phyloP scores from a whole-genome alignment of 2,113 vertebrate genomes.

The Turnix velox region DNA sequence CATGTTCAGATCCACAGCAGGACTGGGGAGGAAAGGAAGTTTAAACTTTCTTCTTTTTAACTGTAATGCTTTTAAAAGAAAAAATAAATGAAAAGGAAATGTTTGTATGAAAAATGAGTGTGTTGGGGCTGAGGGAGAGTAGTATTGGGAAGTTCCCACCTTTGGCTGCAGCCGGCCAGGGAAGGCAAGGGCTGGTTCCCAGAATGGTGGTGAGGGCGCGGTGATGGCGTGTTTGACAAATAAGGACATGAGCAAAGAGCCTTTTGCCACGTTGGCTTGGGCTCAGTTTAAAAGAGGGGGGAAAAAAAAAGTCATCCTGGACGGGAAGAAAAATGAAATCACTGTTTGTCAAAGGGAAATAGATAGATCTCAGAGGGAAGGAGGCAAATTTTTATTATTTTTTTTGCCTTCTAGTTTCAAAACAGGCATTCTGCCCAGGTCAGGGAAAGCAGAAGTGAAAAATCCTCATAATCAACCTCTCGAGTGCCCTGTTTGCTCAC shows the following conservation, averaged over 20 bases:
- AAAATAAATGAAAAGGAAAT: not conserved
- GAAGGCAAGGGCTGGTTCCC: constrained; percentile 10
- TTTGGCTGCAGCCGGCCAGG: not conserved
- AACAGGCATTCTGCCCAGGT: not conserved
- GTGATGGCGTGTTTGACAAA: constrained; percentile 59
- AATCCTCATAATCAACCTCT: not conserved
- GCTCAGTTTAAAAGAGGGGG: constrained; percentile 35
- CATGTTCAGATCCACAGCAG: not conserved
- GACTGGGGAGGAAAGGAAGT: not conserved
- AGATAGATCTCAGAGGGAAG: constrained; percentile 45
- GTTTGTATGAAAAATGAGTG: not conserved
- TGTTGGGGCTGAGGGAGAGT: not conserved
- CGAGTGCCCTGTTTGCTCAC: not conserved
- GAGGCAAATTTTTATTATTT: not conserved
- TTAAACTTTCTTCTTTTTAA: not conserved
- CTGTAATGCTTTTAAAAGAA: not conserved
- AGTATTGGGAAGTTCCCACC: constrained; percentile 38
- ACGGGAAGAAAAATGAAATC: constrained; percentile 60
- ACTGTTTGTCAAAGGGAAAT: constrained; percentile 61
- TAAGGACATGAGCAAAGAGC: constrained; percentile 69
- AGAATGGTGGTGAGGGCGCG: constrained; percentile 26
- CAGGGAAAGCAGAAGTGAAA: not conserved
- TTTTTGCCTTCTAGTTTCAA: constrained; percentile 44
- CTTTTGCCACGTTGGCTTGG: constrained; percentile 65
- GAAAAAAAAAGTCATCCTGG: constrained; percentile 24